A percentile compares a stretch with the other conserved stretches of the same genome.
These are phyloP conservation scores for Thalpophila matura DNA, from an alignment of 2,888 invertebrate species.

Conservation along the genomic window DNA sequence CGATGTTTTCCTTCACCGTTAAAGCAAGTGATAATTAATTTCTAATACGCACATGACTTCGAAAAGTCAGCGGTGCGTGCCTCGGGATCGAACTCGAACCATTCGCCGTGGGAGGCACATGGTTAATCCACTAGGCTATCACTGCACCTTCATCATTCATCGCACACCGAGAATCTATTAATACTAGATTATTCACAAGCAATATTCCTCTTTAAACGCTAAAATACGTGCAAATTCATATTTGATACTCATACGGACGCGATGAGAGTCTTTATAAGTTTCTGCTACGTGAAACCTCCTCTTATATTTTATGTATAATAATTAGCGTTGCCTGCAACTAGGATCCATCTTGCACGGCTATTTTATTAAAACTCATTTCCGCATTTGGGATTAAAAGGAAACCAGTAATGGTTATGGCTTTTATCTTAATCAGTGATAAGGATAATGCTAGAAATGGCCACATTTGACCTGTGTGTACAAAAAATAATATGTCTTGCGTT, in stretches of 20 bases:
- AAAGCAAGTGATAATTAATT: no score
- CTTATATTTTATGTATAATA: constrained; percentile 37
- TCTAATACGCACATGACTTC: no score
- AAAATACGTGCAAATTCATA: constrained; percentile 51
- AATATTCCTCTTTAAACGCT: constrained; percentile 49
- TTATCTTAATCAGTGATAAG: constrained; percentile 12
- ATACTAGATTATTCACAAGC: constrained; percentile 45
- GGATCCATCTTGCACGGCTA: constrained; percentile 14
- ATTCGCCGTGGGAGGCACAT: no score
- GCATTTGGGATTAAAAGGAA: constrained; percentile 21
- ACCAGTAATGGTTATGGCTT: constrained; percentile 22
- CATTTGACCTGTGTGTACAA: background rate
- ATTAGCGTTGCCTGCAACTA: constrained; percentile 35
- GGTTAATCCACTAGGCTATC: no score
- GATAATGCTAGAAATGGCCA: constrained; percentile 16
- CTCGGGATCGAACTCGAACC: no score
- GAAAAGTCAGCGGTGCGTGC: no score
- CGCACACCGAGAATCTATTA: constrained; percentile 38
- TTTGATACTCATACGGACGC: constrained; percentile 35
- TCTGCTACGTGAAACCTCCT: constrained; percentile 17
- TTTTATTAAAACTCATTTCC: constrained; percentile 45
- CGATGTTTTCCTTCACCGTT: no score
- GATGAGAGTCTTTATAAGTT: constrained; percentile 44
- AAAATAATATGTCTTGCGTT: no score
- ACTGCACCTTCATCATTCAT: constrained; percentile 12